A percentile compares a stretch with the other conserved stretches of the same genome.
phyloP scores from a whole-genome alignment of 1,140 invertebrate species.

The Lanistes nyassanus region DNA sequence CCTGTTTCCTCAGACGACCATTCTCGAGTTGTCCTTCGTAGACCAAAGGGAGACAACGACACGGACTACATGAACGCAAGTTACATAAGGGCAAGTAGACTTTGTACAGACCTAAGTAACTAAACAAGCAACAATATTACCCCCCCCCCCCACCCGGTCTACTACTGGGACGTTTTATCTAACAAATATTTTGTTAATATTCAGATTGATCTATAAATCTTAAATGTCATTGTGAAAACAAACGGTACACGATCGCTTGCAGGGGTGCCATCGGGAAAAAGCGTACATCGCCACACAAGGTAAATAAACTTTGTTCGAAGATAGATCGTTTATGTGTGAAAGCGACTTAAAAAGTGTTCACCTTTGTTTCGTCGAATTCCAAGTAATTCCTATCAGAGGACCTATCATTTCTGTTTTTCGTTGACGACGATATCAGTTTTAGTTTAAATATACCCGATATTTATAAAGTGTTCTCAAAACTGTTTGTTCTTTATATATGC shows the following conservation, averaged over 20 bases:
- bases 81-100: conserved; percentile 34
- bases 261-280: conserved; percentile 90
- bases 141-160: neutral
- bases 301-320: no score
- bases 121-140: no score
- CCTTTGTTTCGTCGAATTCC: no score
- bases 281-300: conserved; percentile 94
- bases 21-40: conserved; percentile 23
- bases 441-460: no score
- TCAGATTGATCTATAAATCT: neutral
- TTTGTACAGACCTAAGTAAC: neutral
- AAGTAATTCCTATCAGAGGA: no score
- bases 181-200: neutral
- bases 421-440: no score
- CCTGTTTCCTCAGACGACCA: conserved; percentile 35
- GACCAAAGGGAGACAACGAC: neutral
- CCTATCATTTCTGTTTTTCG: no score
- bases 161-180: neutral
- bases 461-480: no score
- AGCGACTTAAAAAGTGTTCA: no score
- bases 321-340: no score
- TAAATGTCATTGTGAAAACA: neutral
- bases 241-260: conserved; percentile 35
- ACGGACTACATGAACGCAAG: conserved; percentile 37
- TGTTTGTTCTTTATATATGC: no score